Percentiles rank a stretch among this genome's conserved stretches.
Conservation (phyloP, 2,113 vertebrate genomes). For the Opisthocomus hoazin region DNA sequence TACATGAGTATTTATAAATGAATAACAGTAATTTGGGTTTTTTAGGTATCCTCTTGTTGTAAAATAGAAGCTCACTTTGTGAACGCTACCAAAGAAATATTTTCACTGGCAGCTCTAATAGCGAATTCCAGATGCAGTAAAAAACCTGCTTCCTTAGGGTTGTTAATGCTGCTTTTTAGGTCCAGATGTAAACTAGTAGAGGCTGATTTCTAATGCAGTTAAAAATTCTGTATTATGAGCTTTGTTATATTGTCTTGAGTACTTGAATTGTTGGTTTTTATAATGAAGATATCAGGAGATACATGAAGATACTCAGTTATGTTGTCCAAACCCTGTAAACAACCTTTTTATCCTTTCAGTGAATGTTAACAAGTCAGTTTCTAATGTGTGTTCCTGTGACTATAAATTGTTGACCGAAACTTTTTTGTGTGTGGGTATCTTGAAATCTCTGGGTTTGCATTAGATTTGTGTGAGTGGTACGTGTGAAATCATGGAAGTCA, state of each 20-base stretch:
- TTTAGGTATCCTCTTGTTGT: background rate
- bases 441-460: background rate
- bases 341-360: background rate
- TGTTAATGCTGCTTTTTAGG: background rate
- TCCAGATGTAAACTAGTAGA: background rate
- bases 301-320: accelerated
- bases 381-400: background rate
- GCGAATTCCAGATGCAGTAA: background rate
- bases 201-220: background rate
- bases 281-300: background rate
- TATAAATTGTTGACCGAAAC: background rate
- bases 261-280: background rate
- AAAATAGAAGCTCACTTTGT: background rate
- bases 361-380: background rate
- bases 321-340: background rate
- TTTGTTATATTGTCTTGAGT: background rate
- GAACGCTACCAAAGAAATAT: background rate
- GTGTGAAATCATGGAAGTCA: background rate
- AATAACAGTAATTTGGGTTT: background rate
- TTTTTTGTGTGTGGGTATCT: background rate
- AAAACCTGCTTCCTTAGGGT: background rate
- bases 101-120: background rate
- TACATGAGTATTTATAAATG: background rate
- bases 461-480: background rate
- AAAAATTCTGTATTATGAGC: background rate